Evolutionary conservation across 2,113 vertebrate species (phyloP), one percentile per base, ranked within the genome.

Genomic region (Pygathrix nemaeus): DNA sequence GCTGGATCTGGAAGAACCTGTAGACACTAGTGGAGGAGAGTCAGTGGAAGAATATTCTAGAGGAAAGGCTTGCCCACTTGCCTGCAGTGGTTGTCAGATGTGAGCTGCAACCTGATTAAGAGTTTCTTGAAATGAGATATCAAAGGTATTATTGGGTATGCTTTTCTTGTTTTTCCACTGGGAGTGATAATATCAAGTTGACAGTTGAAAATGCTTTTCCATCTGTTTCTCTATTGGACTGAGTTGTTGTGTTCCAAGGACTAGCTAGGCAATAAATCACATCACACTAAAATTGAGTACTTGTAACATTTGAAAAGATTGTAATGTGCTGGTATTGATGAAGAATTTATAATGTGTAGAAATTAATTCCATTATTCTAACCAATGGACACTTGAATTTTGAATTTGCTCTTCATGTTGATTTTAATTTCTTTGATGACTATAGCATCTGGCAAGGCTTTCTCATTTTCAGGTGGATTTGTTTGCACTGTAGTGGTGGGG

Each of bases 351-450:
- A 5, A 52, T 91, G 43, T 35, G 27, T 59, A 83, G 66, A 97
- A 92, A 40, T 89, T 73, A 89, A 45, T 89, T 75, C 50, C 52
- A 1, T 96, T 93, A 70, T 84, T 94, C 5, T 87, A 48, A 70
- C 32, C 83, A 23, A 68, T 81, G 70, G 73, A 59, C 64, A 64
- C 45, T 80, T 93, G 66, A 21, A 25, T 76, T 95, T 89, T 92
- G 43, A 78, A 30, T 89, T 85, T 88, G 11, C 79, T 88, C 78
- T 93, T 48, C 73, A 23, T 66, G 10, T 55, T 52, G 75, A 73
- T 68, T 95, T 91, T 68, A 52, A 66, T 80, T 92, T 90, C 61
- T 66, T 55, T n/a, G 73, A 48, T 92, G 84, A 8, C 35, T 86
- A 3, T 21, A 43, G 78, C 40, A 61, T 72, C 72, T 88, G 66